Percentiles rank a stretch among this genome's conserved stretches.
These are phyloP conservation scores for Thinocorus orbignyianus DNA, from an alignment of 2,113 vertebrate species.

Conservation along the genomic window DNA sequence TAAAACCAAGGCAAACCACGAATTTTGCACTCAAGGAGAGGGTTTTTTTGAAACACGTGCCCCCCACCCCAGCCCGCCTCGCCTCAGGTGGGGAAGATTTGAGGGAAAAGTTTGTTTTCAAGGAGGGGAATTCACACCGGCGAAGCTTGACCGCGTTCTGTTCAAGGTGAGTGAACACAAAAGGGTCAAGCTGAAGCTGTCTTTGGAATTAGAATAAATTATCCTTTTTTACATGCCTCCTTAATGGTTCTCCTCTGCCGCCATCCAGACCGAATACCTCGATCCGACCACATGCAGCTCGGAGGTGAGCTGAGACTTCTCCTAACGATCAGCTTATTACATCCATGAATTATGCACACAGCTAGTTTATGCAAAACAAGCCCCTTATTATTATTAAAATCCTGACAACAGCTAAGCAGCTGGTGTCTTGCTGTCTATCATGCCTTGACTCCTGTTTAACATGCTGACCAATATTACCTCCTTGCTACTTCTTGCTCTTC, in stretches of 20 bases:
- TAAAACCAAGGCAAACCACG: fast-evolving
- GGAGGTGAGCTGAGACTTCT: constrained; percentile 43
- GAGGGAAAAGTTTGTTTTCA: neutral
- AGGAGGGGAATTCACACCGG: fast-evolving
- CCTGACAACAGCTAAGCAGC: constrained; percentile 33
- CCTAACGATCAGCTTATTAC: constrained; percentile 52
- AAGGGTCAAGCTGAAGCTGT: constrained; percentile 28
- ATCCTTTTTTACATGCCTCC: neutral
- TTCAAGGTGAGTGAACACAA: constrained; percentile 47
- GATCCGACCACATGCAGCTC: neutral
- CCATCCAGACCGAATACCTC: neutral
- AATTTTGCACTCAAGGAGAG: neutral
- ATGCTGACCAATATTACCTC: constrained; percentile 45
- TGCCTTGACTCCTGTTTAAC: constrained; percentile 30
- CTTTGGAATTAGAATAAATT: constrained; percentile 49
- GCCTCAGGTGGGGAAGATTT: neutral
- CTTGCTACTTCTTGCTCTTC: neutral
- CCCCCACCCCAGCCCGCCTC: too few relatives aligned
- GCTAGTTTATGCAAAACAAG: constrained; percentile 29
- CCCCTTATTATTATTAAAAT: constrained; percentile 9
- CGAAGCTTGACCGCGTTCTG: neutral
- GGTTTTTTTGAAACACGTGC: neutral
- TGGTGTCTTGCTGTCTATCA: constrained; percentile 23
- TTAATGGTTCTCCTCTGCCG: neutral
- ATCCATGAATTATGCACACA: constrained; percentile 37